A percentile compares a stretch with the other conserved stretches of the same genome.
These are phyloP conservation scores for Spodoptera littoralis DNA, from an alignment of 2,888 invertebrate genomes.

Conservation along the genomic window DNA sequence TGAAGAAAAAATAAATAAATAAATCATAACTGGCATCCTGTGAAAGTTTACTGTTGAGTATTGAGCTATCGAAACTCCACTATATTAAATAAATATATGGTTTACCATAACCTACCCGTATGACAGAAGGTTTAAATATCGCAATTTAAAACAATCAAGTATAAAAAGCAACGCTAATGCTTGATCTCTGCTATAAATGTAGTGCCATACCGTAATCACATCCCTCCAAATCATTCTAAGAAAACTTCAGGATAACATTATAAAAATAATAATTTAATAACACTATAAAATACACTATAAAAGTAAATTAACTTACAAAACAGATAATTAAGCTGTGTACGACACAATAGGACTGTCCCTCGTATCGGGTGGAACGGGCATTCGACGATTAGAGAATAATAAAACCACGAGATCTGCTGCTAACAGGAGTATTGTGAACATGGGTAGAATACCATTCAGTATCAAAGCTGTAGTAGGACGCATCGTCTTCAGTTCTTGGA, in stretches of 20 bases:
- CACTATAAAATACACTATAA: background rate
- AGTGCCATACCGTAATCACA: no score
- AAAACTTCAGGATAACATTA: background rate
- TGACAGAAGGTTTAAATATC: no score
- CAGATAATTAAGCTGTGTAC: background rate
- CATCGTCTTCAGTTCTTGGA: conserved; percentile 25
- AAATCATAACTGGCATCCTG: no score
- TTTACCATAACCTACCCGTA: no score
- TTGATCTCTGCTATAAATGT: no score
- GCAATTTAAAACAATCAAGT: no score
- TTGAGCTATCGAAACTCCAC: no score
- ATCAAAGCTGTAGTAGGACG: conserved; percentile 57
- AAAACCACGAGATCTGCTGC: conserved; percentile 71
- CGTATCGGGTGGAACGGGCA: conserved; percentile 2
- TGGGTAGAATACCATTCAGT: conserved; percentile 75
- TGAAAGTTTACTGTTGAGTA: no score
- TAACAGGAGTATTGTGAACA: conserved; percentile 70
- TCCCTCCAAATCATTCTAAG: no score
- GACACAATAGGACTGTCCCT: background rate
- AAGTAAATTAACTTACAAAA: conserved; percentile 4
- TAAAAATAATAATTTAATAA: background rate
- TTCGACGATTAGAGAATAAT: conserved; percentile 64
- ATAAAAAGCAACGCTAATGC: no score
- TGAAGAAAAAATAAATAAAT: no score
- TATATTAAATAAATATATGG: no score